Evolutionary conservation across 2,113 vertebrate species (phyloP).

Genomic region (Alaudala cheleensis): DNA sequence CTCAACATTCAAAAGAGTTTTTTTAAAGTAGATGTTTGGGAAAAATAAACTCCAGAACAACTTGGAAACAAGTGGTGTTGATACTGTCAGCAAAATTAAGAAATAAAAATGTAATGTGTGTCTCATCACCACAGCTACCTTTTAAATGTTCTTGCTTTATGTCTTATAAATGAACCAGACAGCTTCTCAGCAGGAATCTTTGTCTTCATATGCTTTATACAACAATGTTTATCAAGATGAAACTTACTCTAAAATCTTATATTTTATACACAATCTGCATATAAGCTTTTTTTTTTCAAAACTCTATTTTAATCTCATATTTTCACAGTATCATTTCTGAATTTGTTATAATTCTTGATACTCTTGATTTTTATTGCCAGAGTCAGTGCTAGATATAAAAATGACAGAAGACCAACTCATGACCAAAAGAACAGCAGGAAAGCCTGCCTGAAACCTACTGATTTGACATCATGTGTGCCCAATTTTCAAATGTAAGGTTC

Average conservation of each 20-base stretch:
- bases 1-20: neutral
- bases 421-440: neutral
- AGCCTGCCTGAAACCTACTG: neutral
- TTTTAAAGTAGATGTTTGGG: neutral
- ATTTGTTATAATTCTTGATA: neutral
- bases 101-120: neutral
- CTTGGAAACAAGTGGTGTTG: neutral
- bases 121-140: neutral
- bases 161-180: neutral
- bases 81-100: slow-evolving; percentile 15
- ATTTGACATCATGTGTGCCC: neutral
- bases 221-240: neutral
- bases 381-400: neutral
- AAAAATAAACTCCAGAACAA: neutral
- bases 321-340: neutral
- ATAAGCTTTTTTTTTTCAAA: neutral
- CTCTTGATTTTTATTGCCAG: neutral
- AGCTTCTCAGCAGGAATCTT: neutral
- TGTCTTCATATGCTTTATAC: neutral
- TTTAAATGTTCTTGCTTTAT: neutral
- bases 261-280: neutral
- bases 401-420: neutral
- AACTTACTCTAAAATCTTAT: neutral
- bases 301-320: neutral
- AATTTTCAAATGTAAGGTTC: neutral